These are phyloP conservation scores for Colostygia pectinataria DNA, from an alignment of 2,888 invertebrate genomes.

Conservation along the genomic window DNA sequence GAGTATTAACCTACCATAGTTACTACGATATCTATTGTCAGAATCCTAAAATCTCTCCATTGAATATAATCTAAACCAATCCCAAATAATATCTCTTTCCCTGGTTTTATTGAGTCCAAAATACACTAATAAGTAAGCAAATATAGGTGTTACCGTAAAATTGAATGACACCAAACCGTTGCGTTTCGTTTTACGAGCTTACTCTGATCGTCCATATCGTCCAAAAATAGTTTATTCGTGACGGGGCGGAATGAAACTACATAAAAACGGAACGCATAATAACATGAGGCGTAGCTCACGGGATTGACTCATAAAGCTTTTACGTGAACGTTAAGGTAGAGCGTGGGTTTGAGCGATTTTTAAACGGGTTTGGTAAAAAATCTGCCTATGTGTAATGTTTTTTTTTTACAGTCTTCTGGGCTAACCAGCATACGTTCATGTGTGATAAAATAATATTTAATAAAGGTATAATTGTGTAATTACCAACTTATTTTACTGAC, in stretches of 20 bases:
- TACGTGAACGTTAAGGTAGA: slow-evolving; percentile 55
- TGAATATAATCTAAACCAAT: too few species aligned
- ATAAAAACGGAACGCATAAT: slow-evolving; percentile 73
- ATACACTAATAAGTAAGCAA: slow-evolving; percentile 6
- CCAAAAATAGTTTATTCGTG: slow-evolving; percentile 72
- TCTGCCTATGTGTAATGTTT: too few species aligned
- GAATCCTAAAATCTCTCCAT: too few species aligned
- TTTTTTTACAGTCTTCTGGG: too few species aligned
- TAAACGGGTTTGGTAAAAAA: not conserved
- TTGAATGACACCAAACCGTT: slow-evolving; percentile 62
- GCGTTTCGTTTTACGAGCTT: slow-evolving; percentile 68
- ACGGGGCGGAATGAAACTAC: slow-evolving; percentile 66
- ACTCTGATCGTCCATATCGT: slow-evolving; percentile 28
- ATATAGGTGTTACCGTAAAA: slow-evolving; percentile 59
- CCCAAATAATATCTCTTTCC: too few species aligned
- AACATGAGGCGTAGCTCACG: slow-evolving; percentile 66
- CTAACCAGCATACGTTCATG: too few species aligned
- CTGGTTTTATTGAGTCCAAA: too few species aligned
- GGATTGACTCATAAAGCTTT: slow-evolving; percentile 73
- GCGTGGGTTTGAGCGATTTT: slow-evolving; percentile 38
- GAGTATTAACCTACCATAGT: too few species aligned
- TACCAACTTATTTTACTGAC: too few species aligned
- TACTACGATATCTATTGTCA: too few species aligned
- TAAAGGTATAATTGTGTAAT: too few species aligned
- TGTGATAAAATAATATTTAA: too few species aligned